Evolutionary conservation across 2,797 vertebrate species (phyloP).

Genomic region (Menidia menidia): DNA sequence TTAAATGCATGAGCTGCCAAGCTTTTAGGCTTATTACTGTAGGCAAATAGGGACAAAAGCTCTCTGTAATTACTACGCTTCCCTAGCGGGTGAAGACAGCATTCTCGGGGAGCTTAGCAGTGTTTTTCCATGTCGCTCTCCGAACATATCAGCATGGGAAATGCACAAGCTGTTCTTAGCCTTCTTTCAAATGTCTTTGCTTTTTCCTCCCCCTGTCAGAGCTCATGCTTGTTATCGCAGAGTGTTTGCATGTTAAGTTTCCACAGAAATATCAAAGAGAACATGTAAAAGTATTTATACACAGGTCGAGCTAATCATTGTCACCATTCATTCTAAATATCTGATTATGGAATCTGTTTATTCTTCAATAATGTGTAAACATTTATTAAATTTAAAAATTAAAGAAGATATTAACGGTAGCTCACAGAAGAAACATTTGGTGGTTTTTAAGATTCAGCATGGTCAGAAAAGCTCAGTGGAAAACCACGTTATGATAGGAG

Average conservation of each 20-base stretch:
- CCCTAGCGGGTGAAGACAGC: slow-evolving; percentile 66
- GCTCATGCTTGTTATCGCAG: slow-evolving; percentile 4
- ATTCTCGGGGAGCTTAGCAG: slow-evolving; percentile 74
- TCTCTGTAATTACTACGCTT: slow-evolving; percentile 75
- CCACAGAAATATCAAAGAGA: background rate
- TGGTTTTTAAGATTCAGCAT: no score
- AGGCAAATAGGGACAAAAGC: slow-evolving; percentile 73
- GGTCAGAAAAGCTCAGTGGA: no score
- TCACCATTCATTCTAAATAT: background rate
- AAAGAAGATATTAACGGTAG: background rate
- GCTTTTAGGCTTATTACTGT: slow-evolving; percentile 75
- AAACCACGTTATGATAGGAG: no score
- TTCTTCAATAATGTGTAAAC: background rate
- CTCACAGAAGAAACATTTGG: background rate
- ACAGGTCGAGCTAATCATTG: background rate
- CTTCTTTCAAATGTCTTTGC: background rate
- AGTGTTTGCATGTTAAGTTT: background rate
- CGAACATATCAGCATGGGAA: slow-evolving; percentile 45
- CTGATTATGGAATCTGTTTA: background rate
- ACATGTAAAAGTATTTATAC: background rate
- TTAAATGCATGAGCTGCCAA: slow-evolving; percentile 55
- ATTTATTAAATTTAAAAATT: background rate
- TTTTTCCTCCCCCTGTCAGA: background rate
- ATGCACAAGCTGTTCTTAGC: slow-evolving; percentile 50
- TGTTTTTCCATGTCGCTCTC: slow-evolving; percentile 57